phyloP scores from a whole-genome alignment of 2,888 invertebrate genomes.

The Ormyrus thymus region DNA sequence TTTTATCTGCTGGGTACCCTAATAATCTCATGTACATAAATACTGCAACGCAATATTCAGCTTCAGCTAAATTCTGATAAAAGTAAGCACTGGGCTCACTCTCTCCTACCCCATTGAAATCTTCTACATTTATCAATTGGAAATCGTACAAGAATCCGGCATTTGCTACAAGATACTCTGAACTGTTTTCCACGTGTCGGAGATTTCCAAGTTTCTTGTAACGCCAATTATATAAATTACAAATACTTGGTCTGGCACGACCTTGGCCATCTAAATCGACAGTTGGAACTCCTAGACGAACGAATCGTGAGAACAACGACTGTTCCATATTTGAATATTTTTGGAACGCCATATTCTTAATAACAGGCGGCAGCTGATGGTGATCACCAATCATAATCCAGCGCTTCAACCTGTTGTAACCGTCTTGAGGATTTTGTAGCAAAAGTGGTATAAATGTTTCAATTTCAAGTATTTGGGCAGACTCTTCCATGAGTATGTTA shows the following conservation, averaged over 20 bases:
- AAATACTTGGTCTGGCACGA: slow-evolving; percentile 93
- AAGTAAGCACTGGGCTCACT: slow-evolving; percentile 98
- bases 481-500: slow-evolving; percentile 99
- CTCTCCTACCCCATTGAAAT: slow-evolving; percentile 97
- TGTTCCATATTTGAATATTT: slow-evolving; percentile 99
- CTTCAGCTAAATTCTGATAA: slow-evolving; percentile 95
- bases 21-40: slow-evolving; percentile 99
- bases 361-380: slow-evolving; percentile 98
- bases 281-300: slow-evolving; percentile 96
- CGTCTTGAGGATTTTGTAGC: slow-evolving; percentile 98
- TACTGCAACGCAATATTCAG: slow-evolving; percentile 96
- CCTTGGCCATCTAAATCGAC: slow-evolving; percentile 99
- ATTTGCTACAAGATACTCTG: slow-evolving; percentile 93
- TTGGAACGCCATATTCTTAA: slow-evolving; percentile 99
- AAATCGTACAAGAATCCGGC: slow-evolving; percentile 94
- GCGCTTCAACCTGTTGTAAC: slow-evolving; percentile 94
- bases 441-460: slow-evolving; percentile 99
- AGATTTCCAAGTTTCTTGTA: slow-evolving; percentile 97
- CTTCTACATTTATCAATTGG: slow-evolving; percentile 96
- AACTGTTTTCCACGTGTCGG: slow-evolving; percentile 87
- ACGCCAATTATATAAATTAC: slow-evolving; percentile 96
- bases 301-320: slow-evolving; percentile 96
- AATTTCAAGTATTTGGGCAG: slow-evolving; percentile 99
- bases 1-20: slow-evolving; percentile 97
- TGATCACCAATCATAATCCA: slow-evolving; percentile 99